phyloP scores from a whole-genome alignment of 2,113 vertebrate species.

The Murina feae region DNA sequence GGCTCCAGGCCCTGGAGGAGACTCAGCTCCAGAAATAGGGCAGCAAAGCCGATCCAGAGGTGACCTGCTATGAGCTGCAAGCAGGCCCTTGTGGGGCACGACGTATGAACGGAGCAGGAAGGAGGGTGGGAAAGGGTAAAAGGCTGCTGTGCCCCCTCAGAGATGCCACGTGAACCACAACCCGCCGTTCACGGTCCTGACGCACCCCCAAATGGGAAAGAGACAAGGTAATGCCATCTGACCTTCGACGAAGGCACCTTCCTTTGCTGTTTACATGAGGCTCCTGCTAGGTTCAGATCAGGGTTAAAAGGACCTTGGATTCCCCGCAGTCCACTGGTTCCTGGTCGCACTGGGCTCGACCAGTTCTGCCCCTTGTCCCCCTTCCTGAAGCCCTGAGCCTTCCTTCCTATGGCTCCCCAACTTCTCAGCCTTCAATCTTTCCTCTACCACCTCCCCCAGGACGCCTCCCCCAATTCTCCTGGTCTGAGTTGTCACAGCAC shows the following conservation, averaged over 20 bases:
- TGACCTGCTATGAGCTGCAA: background rate
- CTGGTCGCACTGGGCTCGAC: background rate
- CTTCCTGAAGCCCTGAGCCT: background rate
- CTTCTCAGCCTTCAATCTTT: background rate
- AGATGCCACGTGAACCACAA: background rate
- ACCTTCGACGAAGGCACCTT: background rate
- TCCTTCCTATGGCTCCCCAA: background rate
- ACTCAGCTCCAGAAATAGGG: background rate
- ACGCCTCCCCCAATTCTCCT: background rate
- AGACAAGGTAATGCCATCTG: background rate
- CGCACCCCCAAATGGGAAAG: background rate
- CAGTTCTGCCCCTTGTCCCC: no score
- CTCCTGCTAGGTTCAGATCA: background rate
- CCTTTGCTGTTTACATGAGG: background rate
- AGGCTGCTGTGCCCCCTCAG: background rate
- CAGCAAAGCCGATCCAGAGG: background rate
- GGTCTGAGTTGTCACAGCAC: background rate
- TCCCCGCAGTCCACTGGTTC: background rate
- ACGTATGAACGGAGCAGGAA: background rate
- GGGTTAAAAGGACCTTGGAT: background rate
- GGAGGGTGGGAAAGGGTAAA: background rate
- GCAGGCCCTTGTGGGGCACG: background rate
- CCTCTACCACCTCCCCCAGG: background rate
- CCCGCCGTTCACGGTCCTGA: accelerated
- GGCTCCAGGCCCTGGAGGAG: background rate